A percentile compares a stretch with the other conserved stretches of the same genome.
Conservation (phyloP, 2,797 vertebrate genomes). For the Xenops minutus region DNA sequence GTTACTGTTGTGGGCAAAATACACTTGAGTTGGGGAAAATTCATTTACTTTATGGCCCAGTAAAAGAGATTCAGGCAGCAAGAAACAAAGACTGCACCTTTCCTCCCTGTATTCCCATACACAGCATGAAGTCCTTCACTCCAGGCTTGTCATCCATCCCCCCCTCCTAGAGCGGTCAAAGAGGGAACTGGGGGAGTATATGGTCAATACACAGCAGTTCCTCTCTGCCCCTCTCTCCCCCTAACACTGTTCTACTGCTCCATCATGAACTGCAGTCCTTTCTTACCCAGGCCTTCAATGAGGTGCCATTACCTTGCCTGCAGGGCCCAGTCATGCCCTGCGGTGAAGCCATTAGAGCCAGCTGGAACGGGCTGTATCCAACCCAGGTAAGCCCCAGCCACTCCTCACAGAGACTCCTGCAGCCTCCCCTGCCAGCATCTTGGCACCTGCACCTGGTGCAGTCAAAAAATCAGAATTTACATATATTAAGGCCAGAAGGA, state of each 20-base stretch:
- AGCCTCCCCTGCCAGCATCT: accelerated
- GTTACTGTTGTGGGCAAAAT: not conserved
- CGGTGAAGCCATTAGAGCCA: accelerated
- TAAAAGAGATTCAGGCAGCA: not conserved
- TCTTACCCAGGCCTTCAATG: not conserved
- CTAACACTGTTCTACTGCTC: not conserved
- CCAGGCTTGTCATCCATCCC: not conserved
- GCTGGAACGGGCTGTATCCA: accelerated
- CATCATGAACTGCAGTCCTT: not conserved
- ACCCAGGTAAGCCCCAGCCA: accelerated
- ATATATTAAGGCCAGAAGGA: not conserved
- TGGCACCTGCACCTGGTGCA: accelerated
- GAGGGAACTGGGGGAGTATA: accelerated
- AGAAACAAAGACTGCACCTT: not conserved
- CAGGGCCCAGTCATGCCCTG: accelerated
- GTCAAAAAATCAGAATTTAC: not conserved
- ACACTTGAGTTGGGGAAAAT: not conserved
- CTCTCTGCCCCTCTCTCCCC: accelerated
- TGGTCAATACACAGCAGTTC: not conserved
- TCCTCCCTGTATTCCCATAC: not conserved
- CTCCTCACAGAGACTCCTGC: not conserved
- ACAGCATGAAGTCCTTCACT: not conserved
- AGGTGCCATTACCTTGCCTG: not conserved
- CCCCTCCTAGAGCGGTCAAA: accelerated
- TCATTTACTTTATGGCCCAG: not conserved